Base-by-base conservation (phyloP, 2,113 vertebrate species). In the Ondatra zibethicus region DNA sequence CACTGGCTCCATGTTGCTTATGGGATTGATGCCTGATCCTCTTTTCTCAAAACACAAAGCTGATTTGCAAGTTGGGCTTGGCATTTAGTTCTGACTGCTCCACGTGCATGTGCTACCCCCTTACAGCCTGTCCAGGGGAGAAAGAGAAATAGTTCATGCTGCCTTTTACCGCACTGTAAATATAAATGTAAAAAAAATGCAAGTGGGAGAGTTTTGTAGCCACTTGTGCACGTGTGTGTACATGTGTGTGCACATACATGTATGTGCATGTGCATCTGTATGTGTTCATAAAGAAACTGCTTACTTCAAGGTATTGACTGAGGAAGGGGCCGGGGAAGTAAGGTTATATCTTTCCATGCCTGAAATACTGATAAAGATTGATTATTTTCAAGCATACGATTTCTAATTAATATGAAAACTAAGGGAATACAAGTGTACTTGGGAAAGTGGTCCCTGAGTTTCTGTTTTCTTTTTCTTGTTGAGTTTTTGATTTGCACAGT, bases 181-280 rank as follows among this genome's bases (percentile, higher is more conserved):
- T 45, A 31, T 45, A 87, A 89, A 86, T 39, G 55, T 75, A 3
- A 68, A 47, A 70, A 86, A 92, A 47, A 5, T 50, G 16, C 47
- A 94, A 94, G 55, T 33, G 75, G 58, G 73, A 88, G 84, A 89
- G 66, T 93, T 89, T 95, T 88, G n/a, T 96, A 91, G 66, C 31
- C 31, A 33, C 78, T 36, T 89, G 61, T 91, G 88, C 25, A 6
- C 21, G 58, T 33, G 16, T 72, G 1, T 65, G n/a, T 75, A 23
- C 42, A 39, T 75, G 39, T 75, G 72, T 42, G 72, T 25, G 21
- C 55, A 1, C 5, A 17, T 21, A 58, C 55, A 19, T 42, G 21
- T 39, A 0, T 76, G 39, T 29, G 1, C 45, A 5, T 29, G 75
- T 52, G 47, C 19, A 4, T 52, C 8, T 78, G 36, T 63, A 7